A percentile compares a stretch with the other conserved stretches of the same genome.
phyloP scores from a whole-genome alignment of 2,113 vertebrate genomes.

The Seriola dumerili region DNA sequence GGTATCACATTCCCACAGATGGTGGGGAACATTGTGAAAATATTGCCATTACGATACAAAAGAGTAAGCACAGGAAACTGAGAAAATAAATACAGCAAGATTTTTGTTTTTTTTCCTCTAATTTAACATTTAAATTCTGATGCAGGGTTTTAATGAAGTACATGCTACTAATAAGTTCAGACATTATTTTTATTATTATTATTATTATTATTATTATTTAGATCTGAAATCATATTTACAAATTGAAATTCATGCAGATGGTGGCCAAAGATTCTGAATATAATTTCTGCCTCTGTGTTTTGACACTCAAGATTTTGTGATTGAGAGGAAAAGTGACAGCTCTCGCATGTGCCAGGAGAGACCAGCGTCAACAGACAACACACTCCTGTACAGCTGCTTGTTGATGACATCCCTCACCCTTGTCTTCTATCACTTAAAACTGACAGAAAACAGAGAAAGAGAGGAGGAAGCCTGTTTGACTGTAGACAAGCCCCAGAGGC shows the following conservation, averaged over 20 bases:
- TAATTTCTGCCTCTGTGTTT: constrained; percentile 34
- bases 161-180: neutral
- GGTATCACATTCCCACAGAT: constrained; percentile 89
- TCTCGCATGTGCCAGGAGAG: constrained; percentile 65
- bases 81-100: constrained; percentile 46
- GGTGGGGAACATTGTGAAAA: constrained; percentile 79
- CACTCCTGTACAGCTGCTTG: constrained; percentile 59
- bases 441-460: constrained; percentile 75
- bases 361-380: constrained; percentile 54
- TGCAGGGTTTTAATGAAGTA: constrained; percentile 36
- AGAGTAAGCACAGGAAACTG: constrained; percentile 65
- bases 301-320: constrained; percentile 50
- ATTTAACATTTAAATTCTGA: constrained; percentile 51
- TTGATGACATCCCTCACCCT: constrained; percentile 70
- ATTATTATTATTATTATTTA: constrained; percentile 5
- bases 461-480: constrained; percentile 64
- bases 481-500: constrained; percentile 73
- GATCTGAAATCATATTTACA: constrained; percentile 7
- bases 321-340: constrained; percentile 70
- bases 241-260: constrained; percentile 9
- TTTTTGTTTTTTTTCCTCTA: neutral
- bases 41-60: constrained; percentile 79
- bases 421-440: constrained; percentile 72
- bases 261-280: constrained; percentile 23
- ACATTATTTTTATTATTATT: constrained; percentile 5